Conservation (phyloP, 2,113 vertebrate genomes). For the Tichodroma muraria region DNA sequence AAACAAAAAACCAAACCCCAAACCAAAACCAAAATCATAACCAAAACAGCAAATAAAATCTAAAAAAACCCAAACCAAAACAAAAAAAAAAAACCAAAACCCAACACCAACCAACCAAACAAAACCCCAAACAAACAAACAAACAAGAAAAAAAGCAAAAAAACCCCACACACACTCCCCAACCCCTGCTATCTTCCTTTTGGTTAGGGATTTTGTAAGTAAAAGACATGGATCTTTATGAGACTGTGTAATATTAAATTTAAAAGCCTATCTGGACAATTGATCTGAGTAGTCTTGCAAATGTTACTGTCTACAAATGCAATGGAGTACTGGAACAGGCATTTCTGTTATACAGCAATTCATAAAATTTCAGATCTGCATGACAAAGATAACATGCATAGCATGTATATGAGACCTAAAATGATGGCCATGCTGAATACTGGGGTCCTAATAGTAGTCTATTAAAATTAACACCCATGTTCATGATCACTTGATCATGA, state of each 20-base stretch:
- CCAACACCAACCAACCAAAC: no score
- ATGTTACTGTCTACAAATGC: neutral
- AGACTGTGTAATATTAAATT: neutral
- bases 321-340: neutral
- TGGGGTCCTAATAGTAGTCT: neutral
- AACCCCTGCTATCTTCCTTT: neutral
- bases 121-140: neutral
- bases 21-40: neutral
- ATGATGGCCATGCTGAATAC: neutral
- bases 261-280: neutral
- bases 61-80: neutral
- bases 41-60: neutral
- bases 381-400: neutral
- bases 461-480: neutral
- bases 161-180: no score
- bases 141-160: neutral
- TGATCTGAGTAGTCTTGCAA: neutral
- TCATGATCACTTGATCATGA: neutral
- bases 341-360: neutral
- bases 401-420: neutral
- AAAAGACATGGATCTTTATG: neutral
- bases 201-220: neutral
- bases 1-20: neutral
- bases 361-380: fast-evolving
- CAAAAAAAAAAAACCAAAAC: no score